Evolutionary conservation across 1,140 invertebrate species (phyloP).

Genomic region (Zaprionus camerounensis): DNA sequence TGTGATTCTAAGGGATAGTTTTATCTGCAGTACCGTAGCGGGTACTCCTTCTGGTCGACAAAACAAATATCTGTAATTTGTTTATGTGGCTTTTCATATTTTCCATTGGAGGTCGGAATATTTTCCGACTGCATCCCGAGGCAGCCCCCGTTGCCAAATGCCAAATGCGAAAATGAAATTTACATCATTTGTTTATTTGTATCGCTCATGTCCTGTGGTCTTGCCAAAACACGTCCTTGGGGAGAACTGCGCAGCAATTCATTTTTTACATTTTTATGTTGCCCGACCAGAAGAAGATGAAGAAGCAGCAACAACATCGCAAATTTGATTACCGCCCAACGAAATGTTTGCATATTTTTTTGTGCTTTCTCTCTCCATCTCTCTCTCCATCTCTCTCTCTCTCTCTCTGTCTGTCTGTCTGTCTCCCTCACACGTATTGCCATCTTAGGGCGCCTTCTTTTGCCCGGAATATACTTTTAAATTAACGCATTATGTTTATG

Average conservation of each 20-base stretch:
- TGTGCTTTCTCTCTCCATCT: slow-evolving; percentile 26
- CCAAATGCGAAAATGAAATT: slow-evolving; percentile 72
- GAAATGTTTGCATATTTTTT: slow-evolving; percentile 71
- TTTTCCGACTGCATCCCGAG: slow-evolving; percentile 7
- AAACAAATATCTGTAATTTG: slow-evolving; percentile 73
- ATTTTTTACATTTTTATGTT: slow-evolving; percentile 54
- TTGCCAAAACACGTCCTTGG: slow-evolving; percentile 53
- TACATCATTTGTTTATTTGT: slow-evolving; percentile 83
- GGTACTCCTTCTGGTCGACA: slow-evolving; percentile 14
- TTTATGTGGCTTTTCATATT: slow-evolving; percentile 73
- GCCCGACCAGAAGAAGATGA: slow-evolving; percentile 21
- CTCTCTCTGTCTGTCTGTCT: not conserved
- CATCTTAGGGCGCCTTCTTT: slow-evolving; percentile 39
- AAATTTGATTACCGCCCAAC: slow-evolving; percentile 77
- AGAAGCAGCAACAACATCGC: slow-evolving; percentile 58
- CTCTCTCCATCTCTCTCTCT: slow-evolving; percentile 20
- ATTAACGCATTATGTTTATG: slow-evolving; percentile 83
- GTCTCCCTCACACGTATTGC: not conserved
- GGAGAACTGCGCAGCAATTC: slow-evolving; percentile 66
- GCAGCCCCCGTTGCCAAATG: slow-evolving; percentile 33
- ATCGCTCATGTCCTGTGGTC: slow-evolving; percentile 71
- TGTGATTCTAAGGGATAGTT: slow-evolving; percentile 50
- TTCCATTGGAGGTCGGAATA: slow-evolving; percentile 36
- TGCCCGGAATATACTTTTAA: slow-evolving; percentile 63
- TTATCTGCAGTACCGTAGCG: slow-evolving; percentile 8